Percentiles rank a stretch among this genome's conserved stretches.
These are phyloP conservation scores for Apotomis betuletana DNA, from an alignment of 2,888 invertebrate species.

Conservation along the genomic window DNA sequence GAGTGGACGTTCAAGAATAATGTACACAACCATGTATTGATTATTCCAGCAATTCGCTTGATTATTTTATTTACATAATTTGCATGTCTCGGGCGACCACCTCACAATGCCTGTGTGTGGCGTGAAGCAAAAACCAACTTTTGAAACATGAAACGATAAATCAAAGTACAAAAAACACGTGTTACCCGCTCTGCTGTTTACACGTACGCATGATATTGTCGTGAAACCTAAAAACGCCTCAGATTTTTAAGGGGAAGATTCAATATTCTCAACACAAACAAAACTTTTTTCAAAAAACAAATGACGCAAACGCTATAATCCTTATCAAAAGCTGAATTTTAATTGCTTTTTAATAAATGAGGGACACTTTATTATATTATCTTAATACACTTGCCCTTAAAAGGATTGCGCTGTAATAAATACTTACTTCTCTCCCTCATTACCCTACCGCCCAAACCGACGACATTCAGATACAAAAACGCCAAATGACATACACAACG, in stretches of 20 bases:
- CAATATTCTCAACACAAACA: conserved; percentile 9
- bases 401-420: conserved; percentile 65
- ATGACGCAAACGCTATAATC: background rate
- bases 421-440: conserved; percentile 76
- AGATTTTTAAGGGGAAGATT: conserved; percentile 63
- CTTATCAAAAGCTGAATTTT: conserved; percentile 7
- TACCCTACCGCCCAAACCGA: conserved; percentile 79
- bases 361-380: conserved; percentile 37
- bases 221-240: conserved; percentile 64
- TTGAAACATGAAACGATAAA: conserved; percentile 80
- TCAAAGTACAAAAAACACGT: conserved; percentile 80
- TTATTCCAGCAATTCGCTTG: conserved; percentile 49
- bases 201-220: conserved; percentile 74
- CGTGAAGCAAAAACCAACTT: conserved; percentile 72
- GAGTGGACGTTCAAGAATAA: conserved; percentile 41
- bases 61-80: conserved; percentile 53
- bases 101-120: conserved; percentile 75
- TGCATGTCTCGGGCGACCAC: conserved; percentile 57
- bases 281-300: background rate
- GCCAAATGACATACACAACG: conserved; percentile 76
- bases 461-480: conserved; percentile 71
- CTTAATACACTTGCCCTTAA: conserved; percentile 55
- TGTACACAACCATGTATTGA: conserved; percentile 39
- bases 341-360: conserved; percentile 39
- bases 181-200: conserved; percentile 78